Percentiles rank a stretch among this genome's conserved stretches.
Evolutionary conservation across 1,140 invertebrate genomes (phyloP).

Genomic region (Drosophila kikkawai): DNA sequence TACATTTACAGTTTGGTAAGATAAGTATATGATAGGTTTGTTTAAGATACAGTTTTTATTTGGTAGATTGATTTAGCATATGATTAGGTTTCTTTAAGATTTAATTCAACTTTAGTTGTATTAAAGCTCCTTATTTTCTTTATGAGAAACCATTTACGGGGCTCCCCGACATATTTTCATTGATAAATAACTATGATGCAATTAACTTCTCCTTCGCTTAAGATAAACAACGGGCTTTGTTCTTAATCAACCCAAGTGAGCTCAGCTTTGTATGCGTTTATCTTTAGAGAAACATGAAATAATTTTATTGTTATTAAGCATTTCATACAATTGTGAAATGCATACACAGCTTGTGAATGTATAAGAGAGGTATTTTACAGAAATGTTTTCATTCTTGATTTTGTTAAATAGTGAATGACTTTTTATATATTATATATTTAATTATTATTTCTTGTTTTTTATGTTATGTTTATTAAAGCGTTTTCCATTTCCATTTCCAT

Average conservation of each 20-base stretch:
- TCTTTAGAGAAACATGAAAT: background rate
- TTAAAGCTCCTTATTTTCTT: background rate
- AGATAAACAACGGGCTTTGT: constrained; percentile 1
- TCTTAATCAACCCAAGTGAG: constrained; percentile 1
- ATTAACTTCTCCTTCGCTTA: background rate
- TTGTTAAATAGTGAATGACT: background rate
- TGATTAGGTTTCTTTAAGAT: too few relatives aligned
- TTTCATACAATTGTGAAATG: constrained; percentile 22
- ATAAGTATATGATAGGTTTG: too few relatives aligned
- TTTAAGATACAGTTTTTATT: too few relatives aligned
- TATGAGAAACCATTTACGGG: background rate
- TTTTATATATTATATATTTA: background rate
- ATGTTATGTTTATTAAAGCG: background rate
- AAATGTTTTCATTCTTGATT: background rate
- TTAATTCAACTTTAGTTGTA: too few relatives aligned
- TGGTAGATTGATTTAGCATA: too few relatives aligned
- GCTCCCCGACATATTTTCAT: background rate
- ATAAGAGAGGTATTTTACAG: constrained; percentile 2
- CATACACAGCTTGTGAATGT: background rate
- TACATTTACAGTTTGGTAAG: too few relatives aligned
- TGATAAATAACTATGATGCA: background rate
- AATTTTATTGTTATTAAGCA: constrained; percentile 2
- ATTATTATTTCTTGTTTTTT: background rate
- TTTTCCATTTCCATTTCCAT: background rate
- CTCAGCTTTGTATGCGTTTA: background rate